phyloP scores from a whole-genome alignment of 2,888 invertebrate species.

The Leucoptera coffeella region DNA sequence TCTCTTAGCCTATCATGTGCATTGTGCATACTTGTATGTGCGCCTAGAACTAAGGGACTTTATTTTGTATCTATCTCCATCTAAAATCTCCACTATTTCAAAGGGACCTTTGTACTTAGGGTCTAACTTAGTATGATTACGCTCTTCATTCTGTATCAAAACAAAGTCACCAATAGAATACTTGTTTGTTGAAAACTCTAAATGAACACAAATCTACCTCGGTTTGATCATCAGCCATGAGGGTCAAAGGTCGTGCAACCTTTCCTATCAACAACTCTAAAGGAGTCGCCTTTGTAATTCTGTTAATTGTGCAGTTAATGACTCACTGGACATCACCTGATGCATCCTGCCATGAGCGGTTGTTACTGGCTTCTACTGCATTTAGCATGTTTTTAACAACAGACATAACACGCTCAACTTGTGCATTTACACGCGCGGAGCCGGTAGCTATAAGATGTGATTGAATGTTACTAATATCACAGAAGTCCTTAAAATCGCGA shows the following conservation, averaged over 20 bases:
- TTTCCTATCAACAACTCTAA: slow-evolving; percentile 11
- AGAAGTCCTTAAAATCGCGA: slow-evolving; percentile 8
- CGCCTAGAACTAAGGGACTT: slow-evolving; percentile 6
- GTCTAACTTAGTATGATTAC: slow-evolving; percentile 8
- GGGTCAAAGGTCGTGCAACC: slow-evolving; percentile 8
- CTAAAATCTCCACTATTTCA: slow-evolving; percentile 6
- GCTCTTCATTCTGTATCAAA: too few relatives aligned
- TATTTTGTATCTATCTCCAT: slow-evolving; percentile 8
- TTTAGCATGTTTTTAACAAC: slow-evolving; percentile 8
- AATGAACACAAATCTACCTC: slow-evolving; percentile 6
- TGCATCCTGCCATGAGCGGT: slow-evolving; percentile 11
- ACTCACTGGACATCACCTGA: slow-evolving; percentile 11
- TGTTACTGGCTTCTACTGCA: slow-evolving; percentile 7
- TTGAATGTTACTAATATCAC: slow-evolving; percentile 7
- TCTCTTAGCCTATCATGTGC: too few relatives aligned
- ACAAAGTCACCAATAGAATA: slow-evolving; percentile 9
- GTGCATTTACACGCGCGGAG: slow-evolving; percentile 5
- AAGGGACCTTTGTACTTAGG: slow-evolving; percentile 9
- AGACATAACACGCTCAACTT: slow-evolving; percentile 8
- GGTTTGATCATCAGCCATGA: slow-evolving; percentile 6
- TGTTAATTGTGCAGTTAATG: slow-evolving; percentile 10
- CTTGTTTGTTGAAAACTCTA: slow-evolving; percentile 2
- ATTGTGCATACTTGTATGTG: too few relatives aligned
- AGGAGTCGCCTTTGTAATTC: slow-evolving; percentile 10
- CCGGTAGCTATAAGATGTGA: not conserved